Evolutionary conservation across 2,888 invertebrate species (phyloP).

Genomic region (Pseudoips prasinana): DNA sequence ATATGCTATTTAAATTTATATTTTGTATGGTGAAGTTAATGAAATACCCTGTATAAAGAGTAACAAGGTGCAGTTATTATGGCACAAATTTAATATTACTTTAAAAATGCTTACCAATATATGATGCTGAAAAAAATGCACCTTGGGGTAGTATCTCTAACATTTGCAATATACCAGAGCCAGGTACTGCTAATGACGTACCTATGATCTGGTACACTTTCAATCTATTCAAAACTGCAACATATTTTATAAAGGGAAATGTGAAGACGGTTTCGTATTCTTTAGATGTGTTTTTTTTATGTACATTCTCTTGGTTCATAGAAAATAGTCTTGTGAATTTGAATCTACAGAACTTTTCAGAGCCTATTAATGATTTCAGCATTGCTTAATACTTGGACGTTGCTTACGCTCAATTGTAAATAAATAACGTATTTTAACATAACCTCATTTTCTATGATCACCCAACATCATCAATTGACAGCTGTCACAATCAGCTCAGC

Average conservation of each 20-base stretch:
- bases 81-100: no score
- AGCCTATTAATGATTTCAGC: constrained; percentile 14
- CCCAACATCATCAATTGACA: no score
- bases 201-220: constrained; percentile 76
- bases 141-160: constrained; percentile 49
- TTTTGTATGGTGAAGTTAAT: no score
- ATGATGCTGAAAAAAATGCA: constrained; percentile 49
- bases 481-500: no score
- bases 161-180: constrained; percentile 60
- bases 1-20: no score
- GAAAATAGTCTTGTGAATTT: neutral
- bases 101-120: constrained; percentile 61
- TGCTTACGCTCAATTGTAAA: no score
- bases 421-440: no score
- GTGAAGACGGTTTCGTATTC: constrained; percentile 64
- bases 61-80: no score
- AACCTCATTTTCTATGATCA: no score
- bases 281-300: constrained; percentile 4
- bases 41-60: no score
- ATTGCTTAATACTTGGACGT: no score
- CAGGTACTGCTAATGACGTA: constrained; percentile 63
- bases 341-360: neutral
- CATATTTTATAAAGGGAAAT: constrained; percentile 65
- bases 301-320: neutral
- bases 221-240: constrained; percentile 74